phyloP scores from a whole-genome alignment of 2,797 vertebrate species.

The Anabas testudineus region DNA sequence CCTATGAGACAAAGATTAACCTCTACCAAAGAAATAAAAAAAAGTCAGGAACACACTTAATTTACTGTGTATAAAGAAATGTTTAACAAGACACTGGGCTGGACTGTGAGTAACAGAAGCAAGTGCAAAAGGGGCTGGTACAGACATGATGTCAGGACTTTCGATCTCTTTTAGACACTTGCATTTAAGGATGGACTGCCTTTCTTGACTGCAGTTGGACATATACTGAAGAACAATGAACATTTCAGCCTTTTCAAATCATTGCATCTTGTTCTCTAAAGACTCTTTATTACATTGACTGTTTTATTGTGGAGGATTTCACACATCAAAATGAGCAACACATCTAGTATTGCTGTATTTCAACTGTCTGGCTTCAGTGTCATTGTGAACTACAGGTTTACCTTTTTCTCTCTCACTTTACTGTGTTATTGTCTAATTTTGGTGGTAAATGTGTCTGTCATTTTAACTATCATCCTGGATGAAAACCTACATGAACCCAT shows the following conservation, averaged over 20 bases:
- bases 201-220: too few species aligned
- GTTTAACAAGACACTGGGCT: too few species aligned
- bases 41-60: too few species aligned
- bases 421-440: slow-evolving; percentile 50
- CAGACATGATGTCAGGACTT: not conserved
- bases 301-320: not conserved
- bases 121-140: too few species aligned
- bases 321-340: slow-evolving; percentile 23
- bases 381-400: slow-evolving; percentile 42
- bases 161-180: not conserved
- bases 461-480: slow-evolving; percentile 57
- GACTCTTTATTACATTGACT: not conserved
- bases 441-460: slow-evolving; percentile 45
- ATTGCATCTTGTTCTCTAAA: not conserved
- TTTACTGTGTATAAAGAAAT: too few species aligned
- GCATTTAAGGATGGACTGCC: not conserved
- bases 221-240: too few species aligned
- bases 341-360: slow-evolving; percentile 29
- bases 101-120: too few species aligned
- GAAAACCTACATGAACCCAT: too few species aligned
- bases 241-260: not conserved
- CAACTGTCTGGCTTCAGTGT: slow-evolving; percentile 58
- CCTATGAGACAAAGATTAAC: too few species aligned
- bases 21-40: too few species aligned
- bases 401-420: slow-evolving; percentile 43